Conservation (phyloP, 2,113 vertebrate genomes). For the Paradisaea rubra region DNA sequence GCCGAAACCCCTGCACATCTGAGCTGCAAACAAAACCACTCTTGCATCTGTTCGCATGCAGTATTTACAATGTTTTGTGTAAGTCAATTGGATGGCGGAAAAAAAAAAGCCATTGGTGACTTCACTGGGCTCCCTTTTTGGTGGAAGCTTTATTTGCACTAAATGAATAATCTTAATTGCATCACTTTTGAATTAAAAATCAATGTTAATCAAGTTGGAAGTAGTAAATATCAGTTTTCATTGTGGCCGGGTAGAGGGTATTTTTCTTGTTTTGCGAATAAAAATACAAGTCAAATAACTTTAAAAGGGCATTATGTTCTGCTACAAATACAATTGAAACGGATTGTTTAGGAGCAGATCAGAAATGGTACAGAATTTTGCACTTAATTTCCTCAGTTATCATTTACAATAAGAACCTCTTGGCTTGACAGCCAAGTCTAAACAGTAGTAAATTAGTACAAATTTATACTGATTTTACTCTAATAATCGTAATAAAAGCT, state of each 20-base stretch:
- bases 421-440: constrained; percentile 87
- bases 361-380: constrained; percentile 88
- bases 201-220: constrained; percentile 84
- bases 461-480: constrained; percentile 93
- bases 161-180: constrained; percentile 94
- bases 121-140: constrained; percentile 65
- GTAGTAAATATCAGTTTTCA: constrained; percentile 79
- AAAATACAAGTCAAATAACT: constrained; percentile 78
- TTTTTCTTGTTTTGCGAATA: constrained; percentile 75
- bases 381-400: constrained; percentile 91
- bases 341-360: constrained; percentile 80
- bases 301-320: constrained; percentile 76
- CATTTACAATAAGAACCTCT: constrained; percentile 88
- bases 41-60: constrained; percentile 78
- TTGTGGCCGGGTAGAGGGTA: constrained; percentile 66
- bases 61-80: constrained; percentile 72
- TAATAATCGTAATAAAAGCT: constrained; percentile 92
- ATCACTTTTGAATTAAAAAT: constrained; percentile 89
- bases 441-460: constrained; percentile 92
- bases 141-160: constrained; percentile 80
- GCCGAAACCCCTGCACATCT: constrained; percentile 51
- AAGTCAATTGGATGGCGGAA: constrained; percentile 62
- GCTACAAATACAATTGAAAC: constrained; percentile 81
- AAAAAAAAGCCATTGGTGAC: constrained; percentile 61
- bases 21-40: constrained; percentile 66